phyloP scores from a whole-genome alignment of 2,888 invertebrate genomes.

The Thera britannica region DNA sequence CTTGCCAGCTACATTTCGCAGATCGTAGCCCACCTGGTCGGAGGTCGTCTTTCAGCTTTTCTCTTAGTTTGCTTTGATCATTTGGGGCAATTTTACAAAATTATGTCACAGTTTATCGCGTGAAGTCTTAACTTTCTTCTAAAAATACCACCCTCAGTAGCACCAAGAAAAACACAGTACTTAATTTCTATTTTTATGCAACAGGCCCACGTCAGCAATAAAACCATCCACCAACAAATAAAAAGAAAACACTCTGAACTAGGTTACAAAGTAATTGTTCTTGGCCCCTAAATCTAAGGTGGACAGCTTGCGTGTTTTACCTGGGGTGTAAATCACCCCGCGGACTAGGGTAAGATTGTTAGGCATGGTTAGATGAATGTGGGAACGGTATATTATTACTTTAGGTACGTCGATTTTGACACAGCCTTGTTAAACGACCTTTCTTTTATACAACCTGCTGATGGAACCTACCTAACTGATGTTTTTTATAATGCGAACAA shows the following conservation, averaged over 20 bases:
- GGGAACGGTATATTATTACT: not conserved
- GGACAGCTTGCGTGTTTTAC: constrained; percentile 31
- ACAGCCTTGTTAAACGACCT: not conserved
- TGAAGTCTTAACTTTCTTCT: too few relatives aligned
- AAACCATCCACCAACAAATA: not conserved
- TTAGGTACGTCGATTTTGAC: not conserved
- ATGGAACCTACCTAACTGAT: not conserved
- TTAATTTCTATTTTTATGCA: not conserved
- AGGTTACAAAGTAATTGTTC: constrained; percentile 37
- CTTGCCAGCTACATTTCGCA: too few relatives aligned
- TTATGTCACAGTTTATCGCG: too few relatives aligned
- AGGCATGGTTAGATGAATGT: constrained; percentile 31
- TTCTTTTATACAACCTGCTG: not conserved
- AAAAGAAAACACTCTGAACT: constrained; percentile 17
- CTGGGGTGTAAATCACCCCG: constrained; percentile 23
- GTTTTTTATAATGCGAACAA: too few relatives aligned
- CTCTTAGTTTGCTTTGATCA: too few relatives aligned
- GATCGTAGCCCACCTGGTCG: too few relatives aligned
- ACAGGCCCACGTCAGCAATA: not conserved
- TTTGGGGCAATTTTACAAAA: too few relatives aligned
- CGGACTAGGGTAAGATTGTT: constrained; percentile 28
- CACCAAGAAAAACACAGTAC: too few relatives aligned
- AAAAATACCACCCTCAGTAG: too few relatives aligned
- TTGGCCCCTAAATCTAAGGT: constrained; percentile 28
- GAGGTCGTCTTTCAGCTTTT: too few relatives aligned